A percentile compares a stretch with the other conserved stretches of the same genome.
Evolutionary conservation across 2,888 invertebrate species (phyloP).

Genomic region (Chymomyza amoena): DNA sequence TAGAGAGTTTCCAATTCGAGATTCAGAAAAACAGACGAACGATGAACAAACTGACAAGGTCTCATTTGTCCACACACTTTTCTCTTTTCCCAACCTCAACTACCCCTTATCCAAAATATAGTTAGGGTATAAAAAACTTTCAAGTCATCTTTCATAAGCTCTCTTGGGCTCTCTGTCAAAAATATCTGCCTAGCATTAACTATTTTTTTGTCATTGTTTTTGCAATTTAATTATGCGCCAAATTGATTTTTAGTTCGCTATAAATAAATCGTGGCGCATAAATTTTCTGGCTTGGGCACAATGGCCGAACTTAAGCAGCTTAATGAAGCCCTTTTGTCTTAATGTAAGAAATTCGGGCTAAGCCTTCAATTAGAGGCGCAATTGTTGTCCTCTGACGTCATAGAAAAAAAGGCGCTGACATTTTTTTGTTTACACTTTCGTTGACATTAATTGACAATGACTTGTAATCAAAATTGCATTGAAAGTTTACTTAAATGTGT

Average conservation of each 20-base stretch:
- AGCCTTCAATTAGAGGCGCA: slow-evolving; percentile 61
- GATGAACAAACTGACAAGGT: no score
- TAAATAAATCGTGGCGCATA: slow-evolving; percentile 57
- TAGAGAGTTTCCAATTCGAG: no score
- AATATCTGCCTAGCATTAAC: slow-evolving; percentile 38
- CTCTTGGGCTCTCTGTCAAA: slow-evolving; percentile 26
- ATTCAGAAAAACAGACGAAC: no score
- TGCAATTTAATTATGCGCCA: slow-evolving; percentile 59
- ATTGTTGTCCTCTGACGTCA: slow-evolving; percentile 60
- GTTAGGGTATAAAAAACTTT: not conserved
- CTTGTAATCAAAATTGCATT: not conserved
- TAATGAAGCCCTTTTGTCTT: slow-evolving; percentile 60
- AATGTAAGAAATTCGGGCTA: slow-evolving; percentile 29
- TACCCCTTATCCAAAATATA: not conserved
- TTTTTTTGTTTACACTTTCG: slow-evolving; percentile 23
- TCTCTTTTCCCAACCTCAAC: no score
- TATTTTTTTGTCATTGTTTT: slow-evolving; percentile 19
- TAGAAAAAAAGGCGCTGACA: slow-evolving; percentile 36
- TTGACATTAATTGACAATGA: slow-evolving; percentile 2
- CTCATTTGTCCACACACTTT: no score
- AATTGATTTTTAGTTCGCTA: slow-evolving; percentile 68
- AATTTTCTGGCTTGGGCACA: slow-evolving; percentile 40
- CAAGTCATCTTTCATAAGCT: not conserved
- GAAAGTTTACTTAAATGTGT: not conserved
- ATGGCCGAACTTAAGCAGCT: slow-evolving; percentile 27